Conservation (phyloP, 2,113 vertebrate species). For the Mormyrus lacerda region DNA sequence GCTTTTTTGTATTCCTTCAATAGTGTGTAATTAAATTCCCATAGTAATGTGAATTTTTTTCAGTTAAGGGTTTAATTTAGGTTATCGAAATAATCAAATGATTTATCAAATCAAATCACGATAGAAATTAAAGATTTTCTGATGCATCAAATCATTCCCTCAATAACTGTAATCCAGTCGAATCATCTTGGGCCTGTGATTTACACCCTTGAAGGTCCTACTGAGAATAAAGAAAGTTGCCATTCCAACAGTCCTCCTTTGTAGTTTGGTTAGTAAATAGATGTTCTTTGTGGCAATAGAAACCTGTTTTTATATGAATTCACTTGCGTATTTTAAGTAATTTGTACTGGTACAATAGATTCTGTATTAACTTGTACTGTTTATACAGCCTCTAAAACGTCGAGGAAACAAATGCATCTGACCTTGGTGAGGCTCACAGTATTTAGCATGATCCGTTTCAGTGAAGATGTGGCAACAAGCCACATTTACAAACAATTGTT, state of each 20-base stretch:
- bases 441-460: background rate
- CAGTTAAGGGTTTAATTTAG: background rate
- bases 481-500: background rate
- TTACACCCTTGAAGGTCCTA: background rate
- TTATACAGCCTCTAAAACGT: background rate
- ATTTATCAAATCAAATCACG: background rate
- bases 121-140: background rate
- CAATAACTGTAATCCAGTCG: background rate
- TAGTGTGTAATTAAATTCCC: background rate
- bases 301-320: background rate
- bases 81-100: background rate
- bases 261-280: background rate
- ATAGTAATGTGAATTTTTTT: background rate
- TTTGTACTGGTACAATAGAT: background rate
- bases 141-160: background rate
- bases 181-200: background rate
- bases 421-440: background rate
- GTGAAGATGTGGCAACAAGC: background rate
- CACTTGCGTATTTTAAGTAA: background rate
- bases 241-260: too few relatives aligned
- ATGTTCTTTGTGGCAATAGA: background rate
- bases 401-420: background rate
- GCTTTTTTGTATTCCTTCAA: background rate
- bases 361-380: background rate
- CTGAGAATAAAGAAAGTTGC: background rate